Percentiles rank a stretch among this genome's conserved stretches.
Evolutionary conservation across 2,888 invertebrate genomes (phyloP).

Genomic region (Poecilobothrus nobilitatus): DNA sequence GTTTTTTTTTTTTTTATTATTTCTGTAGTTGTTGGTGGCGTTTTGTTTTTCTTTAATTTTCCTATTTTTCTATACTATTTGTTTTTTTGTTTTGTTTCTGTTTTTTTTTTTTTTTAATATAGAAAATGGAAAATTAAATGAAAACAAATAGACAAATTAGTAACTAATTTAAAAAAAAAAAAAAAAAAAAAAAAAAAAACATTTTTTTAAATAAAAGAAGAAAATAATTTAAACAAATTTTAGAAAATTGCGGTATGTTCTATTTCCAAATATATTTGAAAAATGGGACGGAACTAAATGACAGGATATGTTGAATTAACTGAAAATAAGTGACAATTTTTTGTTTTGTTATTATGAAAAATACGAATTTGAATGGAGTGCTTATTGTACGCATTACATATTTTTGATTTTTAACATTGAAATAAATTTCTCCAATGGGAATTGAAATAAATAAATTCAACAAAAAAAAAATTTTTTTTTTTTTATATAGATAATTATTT

Average conservation of each 20-base stretch:
- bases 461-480: neutral
- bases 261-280: neutral
- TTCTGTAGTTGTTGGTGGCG: too few relatives aligned
- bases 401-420: conserved; percentile 1
- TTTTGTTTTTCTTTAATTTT: too few relatives aligned
- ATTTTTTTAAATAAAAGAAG: neutral
- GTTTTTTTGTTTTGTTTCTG: neutral
- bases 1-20: too few relatives aligned
- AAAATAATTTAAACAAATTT: too few relatives aligned
- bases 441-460: neutral
- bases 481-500: too few relatives aligned
- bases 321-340: neutral
- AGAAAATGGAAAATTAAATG: neutral
- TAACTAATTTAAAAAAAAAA: neutral
- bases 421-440: neutral
- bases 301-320: neutral
- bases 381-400: neutral
- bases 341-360: neutral
- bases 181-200: neutral
- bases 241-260: too few relatives aligned
- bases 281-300: neutral
- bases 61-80: neutral
- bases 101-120: neutral
- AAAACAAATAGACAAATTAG: neutral
- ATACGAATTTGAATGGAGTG: neutral